Base-by-base conservation (phyloP, 2,113 vertebrate genomes). In the Nanorana parkeri region DNA sequence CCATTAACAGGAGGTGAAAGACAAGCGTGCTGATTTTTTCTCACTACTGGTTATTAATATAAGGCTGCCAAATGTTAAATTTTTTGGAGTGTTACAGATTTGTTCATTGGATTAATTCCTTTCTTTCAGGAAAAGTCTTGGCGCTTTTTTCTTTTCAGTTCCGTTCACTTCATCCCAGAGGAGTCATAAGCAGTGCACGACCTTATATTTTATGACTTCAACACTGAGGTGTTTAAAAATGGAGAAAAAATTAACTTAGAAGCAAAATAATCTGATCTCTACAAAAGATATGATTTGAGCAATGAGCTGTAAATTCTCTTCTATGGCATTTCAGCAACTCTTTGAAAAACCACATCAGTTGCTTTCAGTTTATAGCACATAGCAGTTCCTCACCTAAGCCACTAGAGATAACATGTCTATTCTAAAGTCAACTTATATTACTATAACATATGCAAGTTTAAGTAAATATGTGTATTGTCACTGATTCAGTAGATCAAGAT, bases 121-220 rank as follows among this genome's bases (percentile, higher is more conserved):
- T 83, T 60, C 52, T 61, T 68, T 67, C 26, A 60, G 61, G 52
- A 66, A 68, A 83, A 54, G 23, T 75, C 63, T 75, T 75, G 61
- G 71, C 47, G 68, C 64, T 66, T 73, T 24, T 60, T 56, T 68
- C 61, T 20, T 82, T 67, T 67, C 54, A 81, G 67, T 75, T 75
- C 61, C 1, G 5, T 36, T 74, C 71, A 68, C 21, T 15, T 23
- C 21, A 29, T 74, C 60, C 52, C 60, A 21, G 21, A 61, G 68
- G 68, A 81, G 68, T 29, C 67, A 72, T 72, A 80, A 21, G 20
- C 55, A 63, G 56, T 55, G 36, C 79, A 54, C 19, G 60, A 61
- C 58, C 61, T 58, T 36, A n/a, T 47, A 51, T 81, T 72, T n/a
- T 83, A 83, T 83, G 73, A 68, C 72, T 75, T 75, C 72, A 68